Base-by-base conservation (phyloP, 2,113 vertebrate genomes). In the Labeo catla region DNA sequence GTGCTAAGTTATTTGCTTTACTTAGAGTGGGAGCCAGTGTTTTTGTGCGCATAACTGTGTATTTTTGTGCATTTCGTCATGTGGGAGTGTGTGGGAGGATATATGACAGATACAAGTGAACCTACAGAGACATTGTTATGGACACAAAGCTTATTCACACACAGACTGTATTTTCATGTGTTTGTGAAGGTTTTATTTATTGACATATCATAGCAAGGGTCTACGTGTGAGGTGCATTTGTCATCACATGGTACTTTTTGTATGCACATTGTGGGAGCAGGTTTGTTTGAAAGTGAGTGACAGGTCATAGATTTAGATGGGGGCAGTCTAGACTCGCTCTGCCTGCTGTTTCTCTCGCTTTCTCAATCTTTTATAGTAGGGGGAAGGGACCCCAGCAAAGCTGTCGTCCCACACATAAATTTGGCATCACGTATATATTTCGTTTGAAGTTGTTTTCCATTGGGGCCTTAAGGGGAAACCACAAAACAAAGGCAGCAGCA, bases 271-370 rank as follows among this genome's bases (percentile, higher is more conserved):
- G 80, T 83, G 86, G 84, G 79, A 86, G 80, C 57, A 86, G 89
- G 90, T 91, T 89, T 92, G 91, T 93, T 90, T 93, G 87, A 90
- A 87, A 85, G 84, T 89, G 90, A 93, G 90, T 92, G 90, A 91
- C 91, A 91, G 88, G 89, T 91, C 91, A 88, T 88, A 89, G 91
- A 90, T 87, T 91, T 87, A 92, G 50, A 91, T 90, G 76, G 2
- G 77, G 76, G 83, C 86, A 91, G 93, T 94, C 91, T 94, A 93
- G 93, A 92, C 93, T 89, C 90, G 91, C 90, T 91, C 86, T 87
- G 92, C 92, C 90, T 87, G 89, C 63, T 82, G 76, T 92, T 91
- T 90, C 88, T 90, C 81, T 43, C 52, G 3, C 52, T 21, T 80
- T 80, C 11, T 80, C 36, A 43, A 6, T 89, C 90, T 92, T 94